These are phyloP conservation scores for Hymenochirus boettgeri DNA, from an alignment of 2,113 vertebrate genomes.

Conservation along the genomic window DNA sequence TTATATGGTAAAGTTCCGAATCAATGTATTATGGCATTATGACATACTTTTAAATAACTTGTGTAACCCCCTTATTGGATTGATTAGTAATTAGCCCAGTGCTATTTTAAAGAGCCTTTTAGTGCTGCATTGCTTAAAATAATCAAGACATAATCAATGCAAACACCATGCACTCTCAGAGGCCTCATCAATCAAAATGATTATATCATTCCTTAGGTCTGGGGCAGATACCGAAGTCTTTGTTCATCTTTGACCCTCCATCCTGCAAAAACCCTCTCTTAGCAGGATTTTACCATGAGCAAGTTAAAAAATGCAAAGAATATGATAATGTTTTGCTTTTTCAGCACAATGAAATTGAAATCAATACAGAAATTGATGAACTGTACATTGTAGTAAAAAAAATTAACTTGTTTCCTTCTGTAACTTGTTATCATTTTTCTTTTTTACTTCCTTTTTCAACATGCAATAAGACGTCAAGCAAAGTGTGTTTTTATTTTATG, in stretches of 20 bases:
- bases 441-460: not conserved
- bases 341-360: not conserved
- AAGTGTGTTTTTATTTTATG: not conserved
- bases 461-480: not conserved
- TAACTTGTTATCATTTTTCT: not conserved
- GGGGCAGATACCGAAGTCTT: not conserved
- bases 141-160: too few species aligned
- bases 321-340: not conserved
- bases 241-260: conserved; percentile 9
- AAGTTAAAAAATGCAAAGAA: not conserved
- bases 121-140: conserved; percentile 19
- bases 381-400: too few species aligned
- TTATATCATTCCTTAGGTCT: not conserved
- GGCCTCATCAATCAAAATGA: not conserved
- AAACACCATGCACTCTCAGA: too few species aligned
- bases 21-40: too few species aligned
- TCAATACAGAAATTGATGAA: not conserved
- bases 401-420: too few species aligned
- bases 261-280: conserved; percentile 11
- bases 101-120: conserved; percentile 27
- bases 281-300: not conserved
- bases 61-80: conserved; percentile 10
- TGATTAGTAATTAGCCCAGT: conserved; percentile 40
- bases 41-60: too few species aligned
- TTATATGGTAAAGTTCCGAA: too few species aligned